A percentile compares a stretch with the other conserved stretches of the same genome.
These are phyloP conservation scores for Brotogeris chrysoptera DNA, from an alignment of 2,797 vertebrate genomes.

Conservation along the genomic window DNA sequence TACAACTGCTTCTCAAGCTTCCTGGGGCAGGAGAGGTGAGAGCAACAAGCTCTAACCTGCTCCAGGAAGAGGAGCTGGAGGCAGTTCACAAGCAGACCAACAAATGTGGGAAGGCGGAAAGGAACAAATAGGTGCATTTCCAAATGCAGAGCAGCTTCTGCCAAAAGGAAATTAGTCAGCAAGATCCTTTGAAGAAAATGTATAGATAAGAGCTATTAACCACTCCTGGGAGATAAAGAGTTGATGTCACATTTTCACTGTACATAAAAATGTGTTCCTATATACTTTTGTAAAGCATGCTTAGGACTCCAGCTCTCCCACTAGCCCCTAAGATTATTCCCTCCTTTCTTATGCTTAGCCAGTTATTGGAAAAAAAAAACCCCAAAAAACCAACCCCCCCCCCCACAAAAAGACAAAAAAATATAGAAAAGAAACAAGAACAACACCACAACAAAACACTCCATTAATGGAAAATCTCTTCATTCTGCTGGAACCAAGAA, in stretches of 20 bases:
- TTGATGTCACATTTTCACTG: not conserved
- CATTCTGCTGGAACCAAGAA: not conserved
- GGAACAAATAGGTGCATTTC: not conserved
- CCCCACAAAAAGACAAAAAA: no score
- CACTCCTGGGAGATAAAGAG: not conserved
- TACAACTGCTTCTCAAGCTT: not conserved
- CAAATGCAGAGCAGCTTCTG: not conserved
- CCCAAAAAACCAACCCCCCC: no score
- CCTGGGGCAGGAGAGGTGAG: not conserved
- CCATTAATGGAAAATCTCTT: not conserved
- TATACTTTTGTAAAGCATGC: not conserved
- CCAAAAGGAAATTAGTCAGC: not conserved
- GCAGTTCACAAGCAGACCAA: not conserved
- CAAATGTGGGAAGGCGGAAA: not conserved
- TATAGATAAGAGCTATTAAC: not conserved
- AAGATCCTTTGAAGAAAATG: conserved; percentile 14
- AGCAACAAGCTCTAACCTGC: conserved; percentile 7
- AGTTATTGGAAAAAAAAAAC: not conserved
- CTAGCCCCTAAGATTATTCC: not conserved
- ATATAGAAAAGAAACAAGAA: not conserved
- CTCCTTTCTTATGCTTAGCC: not conserved
- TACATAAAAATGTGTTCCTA: not conserved
- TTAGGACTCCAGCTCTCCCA: not conserved
- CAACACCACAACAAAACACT: not conserved
- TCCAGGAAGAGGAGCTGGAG: not conserved